A percentile compares a stretch with the other conserved stretches of the same genome.
phyloP scores from a whole-genome alignment of 2,113 vertebrate genomes.

The Lasiurus borealis region DNA sequence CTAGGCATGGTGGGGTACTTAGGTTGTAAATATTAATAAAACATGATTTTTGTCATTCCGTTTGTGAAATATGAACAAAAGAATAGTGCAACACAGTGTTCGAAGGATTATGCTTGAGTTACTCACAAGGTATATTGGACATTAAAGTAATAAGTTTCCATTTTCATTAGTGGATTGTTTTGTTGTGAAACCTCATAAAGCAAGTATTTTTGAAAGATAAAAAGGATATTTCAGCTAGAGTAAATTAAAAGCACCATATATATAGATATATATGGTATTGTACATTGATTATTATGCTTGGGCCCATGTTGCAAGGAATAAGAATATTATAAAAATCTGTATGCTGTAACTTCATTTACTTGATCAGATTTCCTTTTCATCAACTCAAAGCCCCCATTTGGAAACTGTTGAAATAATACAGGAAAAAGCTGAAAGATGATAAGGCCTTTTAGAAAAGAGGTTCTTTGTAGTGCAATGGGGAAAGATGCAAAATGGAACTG shows the following conservation, averaged over 20 bases:
- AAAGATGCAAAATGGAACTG: not conserved
- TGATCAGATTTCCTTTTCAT: not conserved
- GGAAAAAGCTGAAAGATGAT: not conserved
- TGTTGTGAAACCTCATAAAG: not conserved
- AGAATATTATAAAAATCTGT: not conserved
- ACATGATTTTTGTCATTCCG: not conserved
- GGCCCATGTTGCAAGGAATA: not conserved
- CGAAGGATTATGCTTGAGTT: not conserved
- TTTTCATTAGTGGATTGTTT: not conserved
- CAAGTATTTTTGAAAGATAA: not conserved
- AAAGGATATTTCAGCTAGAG: not conserved
- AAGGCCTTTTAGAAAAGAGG: not conserved
- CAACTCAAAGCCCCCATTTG: not conserved
- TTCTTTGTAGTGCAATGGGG: not conserved
- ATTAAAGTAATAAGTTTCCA: not conserved
- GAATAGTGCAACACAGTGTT: not conserved
- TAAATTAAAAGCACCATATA: not conserved
- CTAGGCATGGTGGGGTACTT: not conserved
- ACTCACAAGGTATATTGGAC: not conserved
- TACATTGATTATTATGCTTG: not conserved
- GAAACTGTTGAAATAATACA: not conserved
- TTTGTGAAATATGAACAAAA: not conserved
- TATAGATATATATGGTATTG: not conserved
- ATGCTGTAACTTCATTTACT: not conserved
- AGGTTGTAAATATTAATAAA: not conserved